These are phyloP conservation scores for Phrynosoma platyrhinos DNA, from an alignment of 2,113 vertebrate species.

Conservation along the genomic window DNA sequence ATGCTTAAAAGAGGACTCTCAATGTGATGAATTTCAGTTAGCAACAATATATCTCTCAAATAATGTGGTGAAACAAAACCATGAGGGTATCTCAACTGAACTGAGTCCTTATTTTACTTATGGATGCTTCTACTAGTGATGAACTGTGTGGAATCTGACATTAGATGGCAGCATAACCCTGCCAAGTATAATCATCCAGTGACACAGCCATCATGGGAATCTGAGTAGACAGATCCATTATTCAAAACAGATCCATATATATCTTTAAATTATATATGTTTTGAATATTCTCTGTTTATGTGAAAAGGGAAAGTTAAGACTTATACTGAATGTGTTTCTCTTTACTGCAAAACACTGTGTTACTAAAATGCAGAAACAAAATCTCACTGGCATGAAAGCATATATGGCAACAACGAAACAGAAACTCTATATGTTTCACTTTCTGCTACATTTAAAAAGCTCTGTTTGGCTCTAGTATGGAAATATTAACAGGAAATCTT, in stretches of 20 bases:
- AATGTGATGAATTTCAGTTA: neutral
- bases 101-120: neutral
- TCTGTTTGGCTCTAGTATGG: conserved; percentile 31
- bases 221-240: conserved; percentile 39
- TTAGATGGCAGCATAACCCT: conserved; percentile 72
- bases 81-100: neutral
- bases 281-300: conserved; percentile 44
- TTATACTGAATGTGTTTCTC: conserved; percentile 40
- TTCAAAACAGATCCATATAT: conserved; percentile 35
- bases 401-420: conserved; percentile 21
- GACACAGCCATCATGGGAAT: neutral
- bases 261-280: conserved; percentile 30
- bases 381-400: conserved; percentile 8
- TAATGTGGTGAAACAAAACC: too few species aligned
- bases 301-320: conserved; percentile 46
- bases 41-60: neutral
- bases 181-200: neutral
- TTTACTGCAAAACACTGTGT: conserved; percentile 37
- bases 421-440: conserved; percentile 39
- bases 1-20: neutral
- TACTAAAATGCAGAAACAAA: conserved; percentile 46
- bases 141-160: conserved; percentile 50
- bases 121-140: neutral
- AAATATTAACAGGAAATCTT: conserved; percentile 47
- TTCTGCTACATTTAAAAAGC: conserved; percentile 38